Percentiles rank a stretch among this genome's conserved stretches.
phyloP scores from a whole-genome alignment of 2,797 vertebrate genomes.

The Microcaecilia unicolor region DNA sequence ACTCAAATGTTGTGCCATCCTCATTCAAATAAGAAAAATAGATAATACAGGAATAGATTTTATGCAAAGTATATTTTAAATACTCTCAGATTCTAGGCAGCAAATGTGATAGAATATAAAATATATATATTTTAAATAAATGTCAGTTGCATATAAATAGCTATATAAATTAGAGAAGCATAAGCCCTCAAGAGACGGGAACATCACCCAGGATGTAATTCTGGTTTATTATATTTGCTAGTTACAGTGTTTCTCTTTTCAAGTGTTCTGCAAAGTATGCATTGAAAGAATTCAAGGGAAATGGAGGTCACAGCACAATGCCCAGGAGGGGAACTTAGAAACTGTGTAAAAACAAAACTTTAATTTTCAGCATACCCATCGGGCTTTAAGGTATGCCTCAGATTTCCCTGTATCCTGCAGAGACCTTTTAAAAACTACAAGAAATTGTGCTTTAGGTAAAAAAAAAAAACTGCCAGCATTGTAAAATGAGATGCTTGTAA shows the following conservation, averaged over 20 bases:
- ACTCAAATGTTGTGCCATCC: too few relatives aligned
- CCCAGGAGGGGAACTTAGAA: slow-evolving; percentile 14
- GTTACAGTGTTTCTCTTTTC: slow-evolving; percentile 13
- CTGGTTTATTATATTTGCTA: too few relatives aligned
- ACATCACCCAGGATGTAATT: too few relatives aligned
- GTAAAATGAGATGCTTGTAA: slow-evolving; percentile 53
- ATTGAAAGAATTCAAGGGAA: slow-evolving; percentile 1
- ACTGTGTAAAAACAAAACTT: slow-evolving; percentile 44
- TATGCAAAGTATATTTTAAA: too few relatives aligned
- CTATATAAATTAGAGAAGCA: too few relatives aligned
- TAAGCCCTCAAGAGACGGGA: too few relatives aligned
- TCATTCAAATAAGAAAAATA: too few relatives aligned
- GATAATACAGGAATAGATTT: too few relatives aligned
- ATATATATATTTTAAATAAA: too few relatives aligned
- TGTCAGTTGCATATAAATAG: too few relatives aligned
- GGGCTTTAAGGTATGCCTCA: slow-evolving; percentile 33
- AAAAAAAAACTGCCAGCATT: slow-evolving; percentile 37
- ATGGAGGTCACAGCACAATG: slow-evolving; percentile 19
- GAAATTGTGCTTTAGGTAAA: slow-evolving; percentile 50
- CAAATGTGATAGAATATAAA: too few relatives aligned
- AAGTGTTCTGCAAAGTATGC: slow-evolving; percentile 7
- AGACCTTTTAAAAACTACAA: slow-evolving; percentile 50
- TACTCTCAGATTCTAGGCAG: background rate
- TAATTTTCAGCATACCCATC: slow-evolving; percentile 39
- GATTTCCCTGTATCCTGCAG: slow-evolving; percentile 37